Conservation (phyloP, 2,888 invertebrate genomes). For the Cryptus viduatorius region DNA sequence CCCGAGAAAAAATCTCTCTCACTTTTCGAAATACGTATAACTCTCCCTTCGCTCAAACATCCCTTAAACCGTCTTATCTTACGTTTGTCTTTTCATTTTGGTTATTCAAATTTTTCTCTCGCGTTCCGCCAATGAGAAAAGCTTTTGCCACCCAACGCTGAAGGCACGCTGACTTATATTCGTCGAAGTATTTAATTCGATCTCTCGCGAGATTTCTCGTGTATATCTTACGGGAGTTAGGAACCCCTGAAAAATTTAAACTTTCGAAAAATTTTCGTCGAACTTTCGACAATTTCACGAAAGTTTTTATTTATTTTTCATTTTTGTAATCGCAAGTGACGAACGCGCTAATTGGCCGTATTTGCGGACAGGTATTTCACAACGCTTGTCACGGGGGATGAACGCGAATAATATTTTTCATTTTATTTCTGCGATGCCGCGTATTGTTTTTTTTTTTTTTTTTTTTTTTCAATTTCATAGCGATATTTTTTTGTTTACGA, state of each 20-base stretch:
- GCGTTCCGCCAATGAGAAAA: background rate
- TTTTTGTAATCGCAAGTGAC: too few relatives aligned
- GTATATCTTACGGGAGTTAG: conserved; percentile 22
- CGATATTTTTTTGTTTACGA: too few relatives aligned
- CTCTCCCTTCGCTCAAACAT: background rate
- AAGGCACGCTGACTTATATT: background rate
- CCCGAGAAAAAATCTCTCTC: background rate
- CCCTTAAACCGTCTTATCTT: conserved; percentile 7
- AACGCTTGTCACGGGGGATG: too few relatives aligned
- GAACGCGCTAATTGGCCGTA: too few relatives aligned
- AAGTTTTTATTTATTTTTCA: too few relatives aligned
- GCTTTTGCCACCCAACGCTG: background rate
- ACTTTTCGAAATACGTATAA: background rate
- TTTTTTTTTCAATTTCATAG: too few relatives aligned
- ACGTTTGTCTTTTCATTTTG: conserved; percentile 1
- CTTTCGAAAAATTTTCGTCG: too few relatives aligned
- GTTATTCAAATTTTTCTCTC: conserved; percentile 32
- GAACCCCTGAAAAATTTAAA: background rate
- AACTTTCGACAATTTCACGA: too few relatives aligned
- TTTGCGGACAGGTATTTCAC: too few relatives aligned
- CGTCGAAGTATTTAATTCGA: conserved; percentile 12
- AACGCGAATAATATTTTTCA: too few relatives aligned
- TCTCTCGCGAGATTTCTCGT: conserved; percentile 2
- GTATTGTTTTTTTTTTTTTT: too few relatives aligned
- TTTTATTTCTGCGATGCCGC: too few relatives aligned